Conservation (phyloP, 2,888 invertebrate species). For the Beris chalybata region DNA sequence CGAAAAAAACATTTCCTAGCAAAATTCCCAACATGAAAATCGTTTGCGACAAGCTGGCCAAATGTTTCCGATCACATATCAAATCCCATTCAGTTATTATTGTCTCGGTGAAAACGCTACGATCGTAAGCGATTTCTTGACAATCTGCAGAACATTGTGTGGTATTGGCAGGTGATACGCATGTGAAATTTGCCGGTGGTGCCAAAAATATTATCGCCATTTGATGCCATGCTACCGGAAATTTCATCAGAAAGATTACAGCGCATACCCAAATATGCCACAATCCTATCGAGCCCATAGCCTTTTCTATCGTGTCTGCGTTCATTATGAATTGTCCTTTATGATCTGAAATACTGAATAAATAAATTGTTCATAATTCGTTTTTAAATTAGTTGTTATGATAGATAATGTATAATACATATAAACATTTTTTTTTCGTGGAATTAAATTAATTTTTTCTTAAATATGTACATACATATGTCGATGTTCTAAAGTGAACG, state of each 20-base stretch:
- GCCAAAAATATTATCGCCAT: constrained; percentile 77
- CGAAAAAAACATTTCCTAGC: constrained; percentile 72
- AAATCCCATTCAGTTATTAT: constrained; percentile 75
- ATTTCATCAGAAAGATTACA: constrained; percentile 70
- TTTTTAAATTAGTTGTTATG: not conserved
- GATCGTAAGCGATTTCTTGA: constrained; percentile 63
- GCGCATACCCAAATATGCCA: constrained; percentile 76
- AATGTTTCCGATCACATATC: constrained; percentile 67
- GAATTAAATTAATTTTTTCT: too few relatives aligned
- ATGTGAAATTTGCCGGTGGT: constrained; percentile 64
- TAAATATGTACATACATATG: too few relatives aligned
- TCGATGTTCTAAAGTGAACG: too few relatives aligned
- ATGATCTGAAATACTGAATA: constrained; percentile 15
- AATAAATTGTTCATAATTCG: not conserved
- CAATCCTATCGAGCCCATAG: constrained; percentile 71
- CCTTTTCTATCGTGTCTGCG: constrained; percentile 67
- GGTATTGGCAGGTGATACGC: constrained; percentile 47
- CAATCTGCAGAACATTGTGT: constrained; percentile 60
- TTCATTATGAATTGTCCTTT: constrained; percentile 38
- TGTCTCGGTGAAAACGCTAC: constrained; percentile 66
- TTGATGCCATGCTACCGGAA: constrained; percentile 81
- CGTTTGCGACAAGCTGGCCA: constrained; percentile 72
- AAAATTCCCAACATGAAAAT: constrained; percentile 76
- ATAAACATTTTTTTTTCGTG: too few relatives aligned
- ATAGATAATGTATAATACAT: too few relatives aligned